A percentile compares a stretch with the other conserved stretches of the same genome.
phyloP scores from a whole-genome alignment of 2,888 invertebrate species.

The Nebria salina region DNA sequence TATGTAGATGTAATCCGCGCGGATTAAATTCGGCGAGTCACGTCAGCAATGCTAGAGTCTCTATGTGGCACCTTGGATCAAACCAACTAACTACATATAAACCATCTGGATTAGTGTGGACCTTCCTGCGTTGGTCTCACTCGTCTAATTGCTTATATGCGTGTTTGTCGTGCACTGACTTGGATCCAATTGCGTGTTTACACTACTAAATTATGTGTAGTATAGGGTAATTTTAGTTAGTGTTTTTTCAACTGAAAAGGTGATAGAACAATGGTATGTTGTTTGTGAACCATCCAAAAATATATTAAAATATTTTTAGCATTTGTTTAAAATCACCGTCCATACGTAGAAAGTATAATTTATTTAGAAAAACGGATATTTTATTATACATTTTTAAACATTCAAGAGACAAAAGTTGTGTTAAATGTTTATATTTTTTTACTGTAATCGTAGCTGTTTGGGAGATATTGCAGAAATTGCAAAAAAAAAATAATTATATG shows the following conservation, averaged over 20 bases:
- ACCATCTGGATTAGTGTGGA: neutral
- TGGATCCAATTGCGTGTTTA: constrained; percentile 1
- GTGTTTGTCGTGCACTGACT: neutral
- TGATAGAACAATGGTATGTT: neutral
- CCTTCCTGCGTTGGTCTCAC: neutral
- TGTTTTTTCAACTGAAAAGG: neutral
- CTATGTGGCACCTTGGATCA: neutral
- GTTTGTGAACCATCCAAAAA: neutral
- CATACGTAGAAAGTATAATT: too few species aligned
- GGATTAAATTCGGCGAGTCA: constrained; percentile 18
- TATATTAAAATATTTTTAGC: neutral
- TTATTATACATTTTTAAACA: too few species aligned
- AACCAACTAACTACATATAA: neutral
- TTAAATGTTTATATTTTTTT: too few species aligned
- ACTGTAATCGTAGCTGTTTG: too few species aligned
- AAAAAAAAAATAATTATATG: too few species aligned
- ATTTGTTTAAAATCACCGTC: neutral
- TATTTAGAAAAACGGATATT: too few species aligned
- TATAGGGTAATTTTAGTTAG: constrained; percentile 4
- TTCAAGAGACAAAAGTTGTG: too few species aligned
- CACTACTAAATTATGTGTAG: neutral
- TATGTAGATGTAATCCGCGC: neutral
- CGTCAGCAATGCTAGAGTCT: neutral
- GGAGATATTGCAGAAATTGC: too few species aligned
- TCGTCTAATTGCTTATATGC: neutral